A percentile compares a stretch with the other conserved stretches of the same genome.
Conservation (phyloP, 2,113 vertebrate species). For the Nerophis ophidion region DNA sequence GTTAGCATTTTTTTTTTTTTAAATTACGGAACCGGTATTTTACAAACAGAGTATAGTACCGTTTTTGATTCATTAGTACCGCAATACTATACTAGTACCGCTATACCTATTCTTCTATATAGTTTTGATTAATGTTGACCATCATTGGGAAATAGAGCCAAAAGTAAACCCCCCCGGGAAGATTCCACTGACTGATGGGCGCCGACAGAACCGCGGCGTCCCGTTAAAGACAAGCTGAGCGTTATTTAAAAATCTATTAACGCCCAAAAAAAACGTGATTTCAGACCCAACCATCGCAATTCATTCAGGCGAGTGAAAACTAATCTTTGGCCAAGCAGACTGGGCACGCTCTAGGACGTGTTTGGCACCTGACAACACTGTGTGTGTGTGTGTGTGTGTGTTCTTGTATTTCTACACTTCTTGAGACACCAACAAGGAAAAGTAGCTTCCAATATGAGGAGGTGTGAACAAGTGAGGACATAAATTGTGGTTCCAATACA, state of each 20-base stretch:
- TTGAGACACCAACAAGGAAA: too few species aligned
- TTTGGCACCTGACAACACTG: conserved; percentile 24
- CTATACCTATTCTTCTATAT: too few species aligned
- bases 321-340: conserved; percentile 5
- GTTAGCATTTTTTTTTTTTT: too few species aligned
- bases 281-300: neutral
- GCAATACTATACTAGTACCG: too few species aligned
- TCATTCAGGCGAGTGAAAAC: conserved; percentile 1
- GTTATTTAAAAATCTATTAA: conserved; percentile 3
- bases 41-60: too few species aligned
- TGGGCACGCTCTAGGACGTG: neutral
- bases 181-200: neutral
- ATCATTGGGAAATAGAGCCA: conserved; percentile 2
- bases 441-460: too few species aligned
- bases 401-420: neutral
- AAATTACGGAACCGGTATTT: too few species aligned
- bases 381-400: neutral
- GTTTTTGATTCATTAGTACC: too few species aligned
- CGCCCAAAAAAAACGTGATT: conserved; percentile 12
- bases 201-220: neutral
- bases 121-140: too few species aligned
- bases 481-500: too few species aligned
- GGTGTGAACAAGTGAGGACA: too few species aligned
- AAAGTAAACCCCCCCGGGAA: neutral
- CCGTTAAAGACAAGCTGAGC: neutral